These are phyloP conservation scores for Anarhynchus alexandrinus DNA, from an alignment of 2,113 vertebrate genomes.

Conservation along the genomic window DNA sequence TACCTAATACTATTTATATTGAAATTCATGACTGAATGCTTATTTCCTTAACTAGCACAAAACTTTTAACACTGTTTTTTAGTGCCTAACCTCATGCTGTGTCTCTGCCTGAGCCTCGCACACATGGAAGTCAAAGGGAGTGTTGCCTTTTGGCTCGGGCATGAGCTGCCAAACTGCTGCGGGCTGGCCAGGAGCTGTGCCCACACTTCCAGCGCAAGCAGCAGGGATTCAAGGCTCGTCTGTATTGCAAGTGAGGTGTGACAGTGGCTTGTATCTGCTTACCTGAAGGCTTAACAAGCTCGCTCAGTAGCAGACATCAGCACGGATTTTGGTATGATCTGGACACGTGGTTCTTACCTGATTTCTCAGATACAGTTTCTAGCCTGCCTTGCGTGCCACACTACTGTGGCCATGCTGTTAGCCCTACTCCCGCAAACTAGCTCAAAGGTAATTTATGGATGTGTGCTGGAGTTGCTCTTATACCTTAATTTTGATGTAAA, in stretches of 20 bases:
- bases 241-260: not conserved
- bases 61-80: not conserved
- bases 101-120: not conserved
- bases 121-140: not conserved
- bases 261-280: not conserved
- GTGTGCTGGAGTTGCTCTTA: not conserved
- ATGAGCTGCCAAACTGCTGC: rapidly evolving
- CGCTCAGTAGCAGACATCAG: not conserved
- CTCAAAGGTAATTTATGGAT: not conserved
- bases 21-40: not conserved
- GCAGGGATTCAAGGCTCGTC: not conserved
- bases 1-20: not conserved
- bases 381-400: not conserved
- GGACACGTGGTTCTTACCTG: not conserved
- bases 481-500: not conserved
- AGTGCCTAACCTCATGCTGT: not conserved
- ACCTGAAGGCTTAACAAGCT: not conserved
- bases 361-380: not conserved
- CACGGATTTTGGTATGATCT: not conserved
- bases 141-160: not conserved
- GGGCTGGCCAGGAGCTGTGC: not conserved
- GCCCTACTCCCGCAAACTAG: not conserved
- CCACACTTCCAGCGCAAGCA: not conserved
- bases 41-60: not conserved
- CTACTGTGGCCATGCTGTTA: rapidly evolving